Evolutionary conservation across 1,140 invertebrate species (phyloP).

Genomic region (Drosophila kikkawai): DNA sequence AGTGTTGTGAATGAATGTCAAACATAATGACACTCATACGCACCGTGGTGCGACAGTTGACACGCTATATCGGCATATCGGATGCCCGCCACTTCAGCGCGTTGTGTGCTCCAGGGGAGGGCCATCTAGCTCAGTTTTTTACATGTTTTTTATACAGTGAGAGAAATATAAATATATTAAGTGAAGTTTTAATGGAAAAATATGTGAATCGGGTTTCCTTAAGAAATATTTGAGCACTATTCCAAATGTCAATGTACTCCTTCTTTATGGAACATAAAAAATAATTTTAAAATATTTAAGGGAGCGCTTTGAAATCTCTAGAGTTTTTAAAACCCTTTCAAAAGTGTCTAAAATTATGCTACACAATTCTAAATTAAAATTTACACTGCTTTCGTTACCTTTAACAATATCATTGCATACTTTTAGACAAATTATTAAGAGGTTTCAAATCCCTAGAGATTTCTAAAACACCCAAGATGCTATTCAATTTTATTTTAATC

Average conservation of each 20-base stretch:
- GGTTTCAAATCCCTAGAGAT: background rate
- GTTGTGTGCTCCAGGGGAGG: conserved; percentile 2
- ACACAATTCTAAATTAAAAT: too few species aligned
- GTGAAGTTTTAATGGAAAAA: too few species aligned
- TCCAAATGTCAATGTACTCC: background rate
- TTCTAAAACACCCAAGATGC: background rate
- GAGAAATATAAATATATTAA: background rate
- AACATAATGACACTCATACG: conserved; percentile 78
- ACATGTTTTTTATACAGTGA: background rate
- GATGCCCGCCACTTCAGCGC: conserved; percentile 32
- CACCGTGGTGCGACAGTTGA: conserved; percentile 67
- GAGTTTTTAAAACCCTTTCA: background rate
- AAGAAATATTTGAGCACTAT: background rate
- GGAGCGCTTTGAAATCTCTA: background rate
- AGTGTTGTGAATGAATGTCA: conserved; percentile 76
- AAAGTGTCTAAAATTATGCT: background rate
- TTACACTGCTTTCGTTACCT: too few species aligned
- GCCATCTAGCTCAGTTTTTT: background rate
- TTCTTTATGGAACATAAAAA: background rate
- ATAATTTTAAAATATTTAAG: background rate
- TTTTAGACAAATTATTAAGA: background rate
- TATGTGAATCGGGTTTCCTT: too few species aligned
- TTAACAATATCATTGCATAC: too few species aligned
- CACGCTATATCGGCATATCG: conserved; percentile 27
- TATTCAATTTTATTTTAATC: too few species aligned